Percentiles rank a stretch among this genome's conserved stretches.
These are phyloP conservation scores for Hexactinellida sp. DNA, from an alignment of 37 sponge, comb jelly and placozoan species.

Conservation along the genomic window DNA sequence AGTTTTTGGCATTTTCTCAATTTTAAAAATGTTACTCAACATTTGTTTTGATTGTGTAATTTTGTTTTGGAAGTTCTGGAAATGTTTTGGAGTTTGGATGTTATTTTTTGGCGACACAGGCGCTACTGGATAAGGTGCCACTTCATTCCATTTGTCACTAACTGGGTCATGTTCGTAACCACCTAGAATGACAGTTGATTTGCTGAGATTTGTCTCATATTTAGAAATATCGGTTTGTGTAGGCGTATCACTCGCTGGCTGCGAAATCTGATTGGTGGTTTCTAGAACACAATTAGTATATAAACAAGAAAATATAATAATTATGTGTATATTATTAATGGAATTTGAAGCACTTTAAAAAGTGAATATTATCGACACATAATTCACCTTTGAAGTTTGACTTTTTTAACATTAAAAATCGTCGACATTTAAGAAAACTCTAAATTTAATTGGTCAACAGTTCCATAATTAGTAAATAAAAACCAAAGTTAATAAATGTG, in stretches of 20 bases:
- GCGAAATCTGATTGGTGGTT: neutral
- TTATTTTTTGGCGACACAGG: neutral
- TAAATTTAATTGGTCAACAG: too few relatives aligned
- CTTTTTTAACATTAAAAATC: too few relatives aligned
- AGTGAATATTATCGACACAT: too few relatives aligned
- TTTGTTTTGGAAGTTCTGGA: neutral
- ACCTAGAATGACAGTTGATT: slow-evolving; percentile 15
- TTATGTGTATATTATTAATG: too few relatives aligned
- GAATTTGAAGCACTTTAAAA: too few relatives aligned
- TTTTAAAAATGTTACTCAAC: neutral
- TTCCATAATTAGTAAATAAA: too few relatives aligned
- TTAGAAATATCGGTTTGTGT: neutral
- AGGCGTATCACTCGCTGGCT: neutral
- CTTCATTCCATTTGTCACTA: neutral
- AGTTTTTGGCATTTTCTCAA: neutral
- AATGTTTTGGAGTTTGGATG: neutral
- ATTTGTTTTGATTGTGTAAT: neutral
- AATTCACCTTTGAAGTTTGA: too few relatives aligned
- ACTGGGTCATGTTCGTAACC: neutral
- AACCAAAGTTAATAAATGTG: too few relatives aligned
- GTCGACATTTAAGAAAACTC: too few relatives aligned
- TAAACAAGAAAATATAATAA: neutral
- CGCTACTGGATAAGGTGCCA: neutral
- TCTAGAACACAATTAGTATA: neutral
- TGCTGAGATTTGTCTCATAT: neutral